phyloP scores from a whole-genome alignment of 2,888 invertebrate genomes.

The Drosophila barbarae region DNA sequence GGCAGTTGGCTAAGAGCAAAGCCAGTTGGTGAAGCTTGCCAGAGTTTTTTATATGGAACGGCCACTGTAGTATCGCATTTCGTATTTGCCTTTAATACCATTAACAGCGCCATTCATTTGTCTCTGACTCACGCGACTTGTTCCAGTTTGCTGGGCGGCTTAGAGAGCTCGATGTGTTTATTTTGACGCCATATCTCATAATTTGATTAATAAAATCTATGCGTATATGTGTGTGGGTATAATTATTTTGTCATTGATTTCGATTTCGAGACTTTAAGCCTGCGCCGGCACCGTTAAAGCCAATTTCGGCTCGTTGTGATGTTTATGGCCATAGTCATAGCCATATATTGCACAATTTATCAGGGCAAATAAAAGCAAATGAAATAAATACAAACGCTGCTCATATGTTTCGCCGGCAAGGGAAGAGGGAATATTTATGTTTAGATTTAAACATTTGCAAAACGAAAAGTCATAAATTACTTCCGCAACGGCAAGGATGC shows the following conservation, averaged over 20 bases:
- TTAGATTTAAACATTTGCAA: constrained; percentile 75
- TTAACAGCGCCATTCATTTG: constrained; percentile 67
- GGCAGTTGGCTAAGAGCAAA: constrained; percentile 3
- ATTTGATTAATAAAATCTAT: constrained; percentile 65
- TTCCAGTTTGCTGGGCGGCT: constrained; percentile 45
- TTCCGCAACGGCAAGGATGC: constrained; percentile 67
- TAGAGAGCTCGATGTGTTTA: constrained; percentile 55
- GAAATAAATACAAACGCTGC: constrained; percentile 66
- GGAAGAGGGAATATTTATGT: constrained; percentile 62
- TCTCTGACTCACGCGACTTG: constrained; percentile 49
- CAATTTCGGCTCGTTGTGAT: constrained; percentile 44
- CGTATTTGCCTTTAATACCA: constrained; percentile 73
- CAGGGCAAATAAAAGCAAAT: constrained; percentile 68
- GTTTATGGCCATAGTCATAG: constrained; percentile 55
- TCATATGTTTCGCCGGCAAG: constrained; percentile 58
- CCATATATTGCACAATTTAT: constrained; percentile 71
- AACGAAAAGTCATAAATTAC: constrained; percentile 76
- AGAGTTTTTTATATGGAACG: background rate
- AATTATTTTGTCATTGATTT: constrained; percentile 61
- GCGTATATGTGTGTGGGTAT: constrained; percentile 34
- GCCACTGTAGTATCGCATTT: constrained; percentile 34
- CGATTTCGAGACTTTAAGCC: constrained; percentile 50
- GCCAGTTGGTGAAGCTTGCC: too few relatives aligned
- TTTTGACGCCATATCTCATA: constrained; percentile 71
- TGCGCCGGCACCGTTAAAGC: constrained; percentile 51